A percentile compares a stretch with the other conserved stretches of the same genome.
Conservation (phyloP, 2,888 invertebrate genomes). For the Notodonta ziczac region DNA sequence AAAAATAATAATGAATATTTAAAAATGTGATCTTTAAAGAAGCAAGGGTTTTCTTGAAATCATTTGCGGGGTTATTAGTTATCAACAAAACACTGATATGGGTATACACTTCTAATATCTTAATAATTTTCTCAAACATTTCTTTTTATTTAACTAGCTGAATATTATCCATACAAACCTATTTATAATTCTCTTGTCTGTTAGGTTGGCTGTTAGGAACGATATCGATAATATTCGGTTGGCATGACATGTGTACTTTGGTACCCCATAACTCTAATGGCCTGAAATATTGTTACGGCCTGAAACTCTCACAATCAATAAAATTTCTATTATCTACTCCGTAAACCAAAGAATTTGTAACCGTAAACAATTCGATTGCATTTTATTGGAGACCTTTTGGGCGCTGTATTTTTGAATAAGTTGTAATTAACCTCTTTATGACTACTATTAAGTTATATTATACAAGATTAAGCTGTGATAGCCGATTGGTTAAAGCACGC, state of each 20-base stretch:
- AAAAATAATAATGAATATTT: no score
- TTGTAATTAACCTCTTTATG: no score
- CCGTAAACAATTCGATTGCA: conserved; percentile 5
- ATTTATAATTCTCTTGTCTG: background rate
- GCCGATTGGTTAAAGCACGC: no score
- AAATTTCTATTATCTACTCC: conserved; percentile 14
- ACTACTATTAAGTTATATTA: no score
- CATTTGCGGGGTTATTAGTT: no score
- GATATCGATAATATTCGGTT: conserved; percentile 22
- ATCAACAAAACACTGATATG: no score
- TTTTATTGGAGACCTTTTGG: background rate
- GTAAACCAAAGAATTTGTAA: background rate
- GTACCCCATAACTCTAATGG: conserved; percentile 22
- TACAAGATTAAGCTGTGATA: no score
- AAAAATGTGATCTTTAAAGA: no score
- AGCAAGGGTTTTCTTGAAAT: no score
- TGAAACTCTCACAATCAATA: conserved; percentile 17
- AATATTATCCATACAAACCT: background rate
- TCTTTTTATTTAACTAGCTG: no score
- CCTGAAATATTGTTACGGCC: conserved; percentile 12
- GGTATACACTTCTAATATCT: no score
- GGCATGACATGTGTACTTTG: conserved; percentile 18
- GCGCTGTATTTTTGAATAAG: background rate
- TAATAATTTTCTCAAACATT: no score
- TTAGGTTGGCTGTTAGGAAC: background rate